Base-by-base conservation (phyloP, 2,113 vertebrate species). In the Strix aluco region DNA sequence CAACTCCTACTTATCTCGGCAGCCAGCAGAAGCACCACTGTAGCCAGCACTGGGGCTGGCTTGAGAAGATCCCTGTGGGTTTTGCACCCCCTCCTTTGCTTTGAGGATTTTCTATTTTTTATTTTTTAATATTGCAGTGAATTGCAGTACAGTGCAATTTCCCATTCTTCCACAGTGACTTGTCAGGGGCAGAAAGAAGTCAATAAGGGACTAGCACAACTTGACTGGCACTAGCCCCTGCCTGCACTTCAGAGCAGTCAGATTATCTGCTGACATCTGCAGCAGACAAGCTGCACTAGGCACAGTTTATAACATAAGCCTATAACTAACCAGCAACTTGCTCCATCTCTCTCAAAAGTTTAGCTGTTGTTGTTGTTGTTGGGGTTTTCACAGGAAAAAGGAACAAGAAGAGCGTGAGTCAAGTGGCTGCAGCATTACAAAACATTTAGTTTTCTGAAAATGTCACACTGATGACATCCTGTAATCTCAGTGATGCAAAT, bases 371-470 rank as follows among this genome's bases (percentile, higher is more conserved):
- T 95, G 62, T 42, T 65, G 30, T 42, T 63, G n/a, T 9, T 54
- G 44, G 10, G 13, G 22, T 25, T 95, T 47, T 87, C 57, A 20
- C 10, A 75, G 55, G 18, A 94, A 94, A 91, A 91, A 57, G 94
- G 92, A 94, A 97, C 70, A 69, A 82, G 59, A 71, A 58, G 30
- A 55, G 29, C 0, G 0, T 78, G 71, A 59, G 47, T 70, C 67
- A 54, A 90, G 51, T 5, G 8, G 63, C 40, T 78, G n/a, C 49
- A 70, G 54, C 2, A 0, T 80, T 97, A 77, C 90, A 88, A 82
- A 61, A 92, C 30, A 49, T 71, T 81, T 91, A 65, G 61, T 96
- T 94, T 92, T 77, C 91, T 81, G 91, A 70, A 77, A 83, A 83
- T 71, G 47, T 88, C 47, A 10, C 18, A 5, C 51, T 71, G 54